Base-by-base conservation (phyloP, 2,113 vertebrate species). In the Oryzias curvinotus region DNA sequence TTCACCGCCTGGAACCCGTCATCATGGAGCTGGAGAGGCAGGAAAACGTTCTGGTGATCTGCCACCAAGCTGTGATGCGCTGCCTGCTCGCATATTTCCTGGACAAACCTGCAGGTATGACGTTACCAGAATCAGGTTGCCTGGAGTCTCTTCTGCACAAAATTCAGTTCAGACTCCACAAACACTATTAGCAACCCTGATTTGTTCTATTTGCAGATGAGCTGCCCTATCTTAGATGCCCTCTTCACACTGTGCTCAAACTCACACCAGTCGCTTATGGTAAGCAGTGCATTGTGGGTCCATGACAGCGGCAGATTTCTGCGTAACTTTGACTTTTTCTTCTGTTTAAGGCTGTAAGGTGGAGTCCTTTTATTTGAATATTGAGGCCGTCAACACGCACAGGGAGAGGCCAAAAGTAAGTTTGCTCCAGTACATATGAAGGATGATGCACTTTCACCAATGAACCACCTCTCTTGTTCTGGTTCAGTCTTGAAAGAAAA, bases 1-100 rank as follows among this genome's bases (percentile, higher is more conserved):
- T 98, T 55, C 96, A 98, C 73, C 92, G 96, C 4, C 91, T 98
- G 0, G 96, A 98, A 84, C 96, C 96, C 0, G 96, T 98, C 69
- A 98, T 98, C 86, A 98, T 98, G 96, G 96, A 98, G 78, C 91
- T 98, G 51, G 97, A 98, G 83, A 92, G 97, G 62, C 97, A 98
- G 82, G 96, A 98, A 80, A 98, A 98, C 0, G 95, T 98, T 46
- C 87, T 98, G 83, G 96, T 98, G 50, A 87, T 98, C 74, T 98
- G 96, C 80, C 96, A 98, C 82, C 96, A 98, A 58, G 96, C 96
- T 13, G 90, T 98, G 62, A 96, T 98, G 95, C 94, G 96, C 60
- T 98, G 96, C 73, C 90, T 98, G 62, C 85, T 98, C 7, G 96
- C 97, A 0, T 98, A 98, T 83, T 96, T 97, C 77, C 87, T 98